Evolutionary conservation across 2,797 vertebrate species (phyloP).

Genomic region (Myripristis murdjan): DNA sequence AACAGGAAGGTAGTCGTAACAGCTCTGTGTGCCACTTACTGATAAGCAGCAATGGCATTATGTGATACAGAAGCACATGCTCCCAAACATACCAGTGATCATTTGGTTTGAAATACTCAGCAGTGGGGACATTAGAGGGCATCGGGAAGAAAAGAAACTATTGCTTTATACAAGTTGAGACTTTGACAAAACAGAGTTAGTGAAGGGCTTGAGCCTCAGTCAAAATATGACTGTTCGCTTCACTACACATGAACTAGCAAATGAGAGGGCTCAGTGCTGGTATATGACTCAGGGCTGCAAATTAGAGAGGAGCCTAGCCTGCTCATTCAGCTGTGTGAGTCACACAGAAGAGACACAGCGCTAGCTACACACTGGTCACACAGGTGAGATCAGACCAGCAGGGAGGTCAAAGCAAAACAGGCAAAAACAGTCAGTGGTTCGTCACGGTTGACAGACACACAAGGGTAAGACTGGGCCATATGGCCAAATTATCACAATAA

Average conservation of each 20-base stretch:
- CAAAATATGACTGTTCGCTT: constrained; percentile 1
- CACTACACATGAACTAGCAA: constrained; percentile 8
- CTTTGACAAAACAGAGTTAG: background rate
- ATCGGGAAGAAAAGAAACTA: background rate
- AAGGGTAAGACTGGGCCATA: background rate
- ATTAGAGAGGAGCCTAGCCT: constrained; percentile 38
- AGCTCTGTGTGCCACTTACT: constrained; percentile 34
- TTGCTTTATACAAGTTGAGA: background rate
- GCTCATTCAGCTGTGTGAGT: constrained; percentile 43
- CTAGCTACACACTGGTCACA: background rate
- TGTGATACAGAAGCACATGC: background rate
- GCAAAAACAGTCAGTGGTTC: background rate
- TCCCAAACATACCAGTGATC: background rate
- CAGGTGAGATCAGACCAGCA: background rate
- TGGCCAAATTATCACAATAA: no score
- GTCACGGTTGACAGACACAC: background rate
- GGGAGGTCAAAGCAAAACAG: background rate
- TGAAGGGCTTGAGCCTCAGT: background rate
- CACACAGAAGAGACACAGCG: background rate
- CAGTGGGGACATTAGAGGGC: background rate
- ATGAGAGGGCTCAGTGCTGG: constrained; percentile 21
- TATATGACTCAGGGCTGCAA: constrained; percentile 41
- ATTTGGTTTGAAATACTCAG: background rate
- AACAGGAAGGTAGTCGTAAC: constrained; percentile 51
- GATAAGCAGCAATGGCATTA: constrained; percentile 45